These are phyloP conservation scores for Bradypodion ventrale DNA, from an alignment of 2,797 vertebrate species.

Conservation along the genomic window DNA sequence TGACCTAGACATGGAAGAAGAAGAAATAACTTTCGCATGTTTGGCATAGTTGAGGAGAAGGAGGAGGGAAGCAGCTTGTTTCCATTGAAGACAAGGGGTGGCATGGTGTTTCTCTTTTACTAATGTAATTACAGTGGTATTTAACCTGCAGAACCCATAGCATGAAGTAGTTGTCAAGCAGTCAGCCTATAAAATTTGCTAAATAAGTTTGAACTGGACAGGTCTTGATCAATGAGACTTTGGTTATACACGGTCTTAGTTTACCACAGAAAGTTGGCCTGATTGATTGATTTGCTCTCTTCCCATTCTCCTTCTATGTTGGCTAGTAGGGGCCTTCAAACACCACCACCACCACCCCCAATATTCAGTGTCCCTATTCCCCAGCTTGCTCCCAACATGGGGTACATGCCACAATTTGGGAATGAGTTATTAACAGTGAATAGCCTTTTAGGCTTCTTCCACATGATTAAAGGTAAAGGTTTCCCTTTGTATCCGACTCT, in stretches of 20 bases:
- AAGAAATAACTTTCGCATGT: not conserved
- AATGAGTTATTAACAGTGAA: too few species aligned
- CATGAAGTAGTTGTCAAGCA: not conserved
- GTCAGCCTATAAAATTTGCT: not conserved
- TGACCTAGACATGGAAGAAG: too few species aligned
- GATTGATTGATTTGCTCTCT: not conserved
- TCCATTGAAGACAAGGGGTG: not conserved
- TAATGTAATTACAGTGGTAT: not conserved
- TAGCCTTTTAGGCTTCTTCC: too few species aligned
- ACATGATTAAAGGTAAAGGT: too few species aligned
- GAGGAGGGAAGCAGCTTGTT: not conserved
- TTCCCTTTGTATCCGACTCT: too few species aligned
- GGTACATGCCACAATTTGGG: too few species aligned
- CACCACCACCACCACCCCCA: not conserved
- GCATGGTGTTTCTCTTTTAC: not conserved
- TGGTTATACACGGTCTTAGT: not conserved
- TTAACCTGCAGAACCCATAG: not conserved
- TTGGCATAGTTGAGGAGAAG: too few species aligned
- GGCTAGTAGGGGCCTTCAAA: not conserved
- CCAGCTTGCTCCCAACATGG: too few species aligned
- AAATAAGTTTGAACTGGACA: not conserved
- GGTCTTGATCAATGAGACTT: not conserved
- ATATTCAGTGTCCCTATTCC: too few species aligned
- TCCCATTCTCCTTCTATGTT: not conserved
- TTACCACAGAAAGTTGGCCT: not conserved